Evolutionary conservation across 1,140 invertebrate genomes (phyloP), one percentile per base, ranked within the genome.

Genomic region (Meloidogyne hapla): DNA sequence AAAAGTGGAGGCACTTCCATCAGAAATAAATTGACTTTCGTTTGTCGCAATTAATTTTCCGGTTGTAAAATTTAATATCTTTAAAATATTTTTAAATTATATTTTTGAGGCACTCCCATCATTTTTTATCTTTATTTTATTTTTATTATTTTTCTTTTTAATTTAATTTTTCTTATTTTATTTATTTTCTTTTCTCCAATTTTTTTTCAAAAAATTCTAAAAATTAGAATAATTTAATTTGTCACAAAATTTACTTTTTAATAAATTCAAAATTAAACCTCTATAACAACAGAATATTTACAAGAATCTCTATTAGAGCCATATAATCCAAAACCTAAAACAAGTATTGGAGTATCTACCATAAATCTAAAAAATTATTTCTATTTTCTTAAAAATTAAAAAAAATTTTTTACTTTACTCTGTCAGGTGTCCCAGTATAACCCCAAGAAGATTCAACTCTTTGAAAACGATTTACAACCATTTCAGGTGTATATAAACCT

Each of bases 241-340:
- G 3, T 6, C 33, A 33, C 33, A 33, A 33, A 33, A 33, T 33
- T 33, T 33, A 4, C 12, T 70, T 33, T 1, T 33, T 33, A 33
- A 33, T 6, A 25, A 69, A 38, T 9, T 1, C 5, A 26, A 18
- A 28, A 6, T n/a, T 0, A 18, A 62, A 88, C 87, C 88, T 93
- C 91, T 74, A 94, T 91, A 79, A 91, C 90, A 40, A 92, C 92
- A 84, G 91, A 90, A 87, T 94, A 94, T 85, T 94, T 93, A 4
- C 91, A 91, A 4, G 92, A 91, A 12, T 92, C 92, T 87, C 93
- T 92, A 80, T 93, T 92, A 65, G 93, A 93, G 21, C 93, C 94
- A 88, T 94, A 94, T 56, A 94, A 89, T 72, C 93, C 93, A 88
- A 94, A 94, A 8, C 93, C 94, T 64, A 93, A 92, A 9, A 95